Evolutionary conservation across 1,140 invertebrate species (phyloP), one percentile per base, ranked within the genome.

Genomic region (Papilio xuthus): DNA sequence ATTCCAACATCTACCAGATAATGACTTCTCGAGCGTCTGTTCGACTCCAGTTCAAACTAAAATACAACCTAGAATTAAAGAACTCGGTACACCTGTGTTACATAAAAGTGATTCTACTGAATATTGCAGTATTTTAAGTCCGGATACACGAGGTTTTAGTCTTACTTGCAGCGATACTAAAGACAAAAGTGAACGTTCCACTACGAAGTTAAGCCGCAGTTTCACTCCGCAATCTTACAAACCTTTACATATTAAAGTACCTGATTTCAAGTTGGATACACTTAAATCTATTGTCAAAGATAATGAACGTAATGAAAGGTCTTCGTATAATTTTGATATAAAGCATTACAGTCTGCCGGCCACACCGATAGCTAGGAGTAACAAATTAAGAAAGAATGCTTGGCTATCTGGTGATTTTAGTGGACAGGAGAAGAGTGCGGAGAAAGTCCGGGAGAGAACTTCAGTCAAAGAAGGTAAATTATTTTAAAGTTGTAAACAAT

Each of bases 71-170:
- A 81, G 87, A 75, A 83, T 90, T 18, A 92, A 88, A 80, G 88
- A 91, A 26, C 81, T 89, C 4, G 89, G 84, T 13, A 90, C 92
- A 0, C 91, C 92, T 41, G 88, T 83, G 15, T 84, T 94, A 69
- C 90, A 94, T 26, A 91, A 90, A 81, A 94, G 92, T 71, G 93
- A 94, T 80, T 94, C 94, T 1, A 94, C 94, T 0, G 93, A 94
- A 84, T 94, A 94, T 75, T 94, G 93, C 76, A 94, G 93, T 56
- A 89, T 94, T 67, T 78, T 93, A 3, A 94, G 92, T 63, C 93
- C 94, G 0, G 90, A 93, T 15, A 53, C 80, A 2, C 84, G 89
- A 0, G 71, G 71, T 18, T 84, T 85, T 78, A 80, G 72, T 32
- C 89, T 79, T 80, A 73, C 18, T 63, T 78, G 18, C n/a, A 87